These are phyloP conservation scores for Brachionichthys hirsutus DNA, from an alignment of 2,113 vertebrate genomes.

Conservation along the genomic window DNA sequence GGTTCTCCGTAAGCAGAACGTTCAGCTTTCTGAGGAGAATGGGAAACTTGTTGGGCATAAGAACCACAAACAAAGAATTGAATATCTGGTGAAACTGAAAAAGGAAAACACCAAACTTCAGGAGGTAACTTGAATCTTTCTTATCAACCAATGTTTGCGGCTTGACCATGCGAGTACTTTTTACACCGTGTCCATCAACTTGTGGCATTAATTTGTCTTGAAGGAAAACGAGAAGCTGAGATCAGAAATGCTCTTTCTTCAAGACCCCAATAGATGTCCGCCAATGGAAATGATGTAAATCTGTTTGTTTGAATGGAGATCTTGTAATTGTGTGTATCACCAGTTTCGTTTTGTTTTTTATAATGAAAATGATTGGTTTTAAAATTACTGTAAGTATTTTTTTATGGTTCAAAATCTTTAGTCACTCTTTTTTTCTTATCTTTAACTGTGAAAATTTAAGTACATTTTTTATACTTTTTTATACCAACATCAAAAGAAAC, in stretches of 20 bases:
- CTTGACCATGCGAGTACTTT: not conserved
- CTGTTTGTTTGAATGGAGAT: not conserved
- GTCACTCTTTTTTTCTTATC: too few species aligned
- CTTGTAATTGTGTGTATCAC: not conserved
- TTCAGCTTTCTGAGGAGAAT: conserved; percentile 88
- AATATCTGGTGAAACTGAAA: conserved; percentile 94
- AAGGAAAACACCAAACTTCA: conserved; percentile 87
- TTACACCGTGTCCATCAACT: not conserved
- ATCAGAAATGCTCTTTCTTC: conserved; percentile 75
- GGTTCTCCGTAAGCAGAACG: conserved; percentile 84
- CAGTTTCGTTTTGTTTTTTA: too few species aligned
- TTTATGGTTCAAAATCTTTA: not conserved
- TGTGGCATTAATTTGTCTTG: conserved; percentile 25
- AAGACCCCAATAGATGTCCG: conserved; percentile 30
- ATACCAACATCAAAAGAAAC: too few species aligned
- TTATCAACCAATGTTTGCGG: not conserved
- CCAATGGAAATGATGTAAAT: conserved; percentile 26
- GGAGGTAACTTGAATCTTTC: conserved; percentile 76
- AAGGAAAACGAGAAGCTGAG: conserved; percentile 86
- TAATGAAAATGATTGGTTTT: too few species aligned
- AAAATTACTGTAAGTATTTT: too few species aligned
- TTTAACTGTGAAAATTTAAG: too few species aligned
- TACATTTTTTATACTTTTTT: too few species aligned
- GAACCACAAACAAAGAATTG: conserved; percentile 94
- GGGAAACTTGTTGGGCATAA: conserved; percentile 93